phyloP scores from a whole-genome alignment of 2,113 vertebrate genomes.

The Verasper variegatus region DNA sequence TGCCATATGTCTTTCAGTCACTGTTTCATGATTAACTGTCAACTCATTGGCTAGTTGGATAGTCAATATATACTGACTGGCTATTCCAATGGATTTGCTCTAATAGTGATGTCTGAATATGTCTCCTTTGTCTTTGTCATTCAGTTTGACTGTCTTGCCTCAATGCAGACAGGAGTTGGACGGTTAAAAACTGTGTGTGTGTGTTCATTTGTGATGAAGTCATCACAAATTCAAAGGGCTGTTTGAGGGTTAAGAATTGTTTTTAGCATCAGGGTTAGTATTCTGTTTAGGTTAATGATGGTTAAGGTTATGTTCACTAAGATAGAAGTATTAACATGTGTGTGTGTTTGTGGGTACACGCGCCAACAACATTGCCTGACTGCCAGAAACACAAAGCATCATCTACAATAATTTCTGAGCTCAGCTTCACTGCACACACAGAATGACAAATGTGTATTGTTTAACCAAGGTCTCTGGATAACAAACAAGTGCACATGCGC shows the following conservation, averaged over 20 bases:
- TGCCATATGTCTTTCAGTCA: slow-evolving; percentile 27
- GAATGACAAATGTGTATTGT: slow-evolving; percentile 18
- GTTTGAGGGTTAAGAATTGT: no score
- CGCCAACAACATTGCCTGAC: not conserved
- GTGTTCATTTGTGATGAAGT: no score
- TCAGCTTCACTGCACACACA: not conserved
- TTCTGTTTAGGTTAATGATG: no score
- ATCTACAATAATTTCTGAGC: not conserved
- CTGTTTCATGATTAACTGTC: slow-evolving; percentile 45
- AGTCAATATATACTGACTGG: slow-evolving; percentile 10
- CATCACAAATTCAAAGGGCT: no score
- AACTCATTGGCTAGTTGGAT: slow-evolving; percentile 37
- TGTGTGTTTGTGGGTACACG: not conserved
- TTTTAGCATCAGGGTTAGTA: no score
- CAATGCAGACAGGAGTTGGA: not conserved
- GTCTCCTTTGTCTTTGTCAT: slow-evolving; percentile 32
- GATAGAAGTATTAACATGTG: no score
- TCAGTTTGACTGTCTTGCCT: not conserved
- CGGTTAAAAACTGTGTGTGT: no score
- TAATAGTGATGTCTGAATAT: slow-evolving; percentile 26
- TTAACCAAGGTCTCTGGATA: not conserved
- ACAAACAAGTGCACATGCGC: not conserved
- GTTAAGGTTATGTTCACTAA: no score
- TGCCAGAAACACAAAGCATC: slow-evolving; percentile 1
- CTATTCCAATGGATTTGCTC: slow-evolving; percentile 21